Conservation (phyloP, 2,888 invertebrate genomes). For the Hyalella azteca region DNA sequence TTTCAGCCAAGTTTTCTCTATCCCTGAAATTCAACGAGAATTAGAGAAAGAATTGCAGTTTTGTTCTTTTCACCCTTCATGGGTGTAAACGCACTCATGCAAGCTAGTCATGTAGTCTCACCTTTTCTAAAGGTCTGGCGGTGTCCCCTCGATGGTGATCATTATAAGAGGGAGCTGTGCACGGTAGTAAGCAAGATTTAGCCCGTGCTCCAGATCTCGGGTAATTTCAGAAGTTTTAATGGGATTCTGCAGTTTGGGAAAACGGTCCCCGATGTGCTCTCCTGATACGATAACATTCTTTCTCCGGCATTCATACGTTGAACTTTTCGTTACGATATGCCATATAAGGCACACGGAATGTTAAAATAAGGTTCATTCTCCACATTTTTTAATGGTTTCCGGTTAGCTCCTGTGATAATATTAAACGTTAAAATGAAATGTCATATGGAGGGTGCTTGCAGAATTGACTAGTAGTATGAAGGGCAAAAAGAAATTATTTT, state of each 20-base stretch:
- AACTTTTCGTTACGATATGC: slow-evolving; percentile 19
- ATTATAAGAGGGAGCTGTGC: slow-evolving; percentile 29
- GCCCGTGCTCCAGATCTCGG: slow-evolving; percentile 21
- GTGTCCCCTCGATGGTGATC: slow-evolving; percentile 27
- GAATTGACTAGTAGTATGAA: no score
- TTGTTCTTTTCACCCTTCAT: no score
- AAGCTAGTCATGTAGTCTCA: slow-evolving; percentile 12
- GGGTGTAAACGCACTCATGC: not conserved
- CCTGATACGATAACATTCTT: slow-evolving; percentile 37
- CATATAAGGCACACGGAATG: no score
- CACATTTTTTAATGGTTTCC: no score
- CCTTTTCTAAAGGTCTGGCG: slow-evolving; percentile 12
- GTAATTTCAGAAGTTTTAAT: slow-evolving; percentile 39
- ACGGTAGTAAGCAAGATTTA: slow-evolving; percentile 37
- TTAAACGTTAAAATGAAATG: no score
- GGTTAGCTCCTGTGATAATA: no score
- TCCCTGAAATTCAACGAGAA: no score
- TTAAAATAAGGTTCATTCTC: no score
- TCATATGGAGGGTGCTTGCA: no score
- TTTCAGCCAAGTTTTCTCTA: no score
- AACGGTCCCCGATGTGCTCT: slow-evolving; percentile 39
- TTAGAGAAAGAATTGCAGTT: no score
- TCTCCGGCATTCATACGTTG: slow-evolving; percentile 33
- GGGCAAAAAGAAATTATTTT: no score
- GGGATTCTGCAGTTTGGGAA: slow-evolving; percentile 31